A percentile compares a stretch with the other conserved stretches of the same genome.
Conservation (phyloP, 2,113 vertebrate species). For the Phalacrocorax aristotelis region DNA sequence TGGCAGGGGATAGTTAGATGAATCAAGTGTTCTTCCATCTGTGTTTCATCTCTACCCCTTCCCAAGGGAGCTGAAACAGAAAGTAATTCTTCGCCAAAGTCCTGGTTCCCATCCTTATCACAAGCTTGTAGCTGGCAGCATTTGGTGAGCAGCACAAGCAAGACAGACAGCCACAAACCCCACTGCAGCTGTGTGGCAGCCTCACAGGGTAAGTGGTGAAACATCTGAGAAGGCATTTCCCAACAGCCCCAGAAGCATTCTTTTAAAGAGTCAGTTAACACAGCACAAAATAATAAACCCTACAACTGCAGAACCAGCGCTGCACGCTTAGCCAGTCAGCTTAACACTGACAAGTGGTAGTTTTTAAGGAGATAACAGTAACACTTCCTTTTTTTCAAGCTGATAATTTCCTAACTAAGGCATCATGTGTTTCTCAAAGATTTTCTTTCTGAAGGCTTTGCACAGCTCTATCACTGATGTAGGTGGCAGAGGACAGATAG, state of each 20-base stretch:
- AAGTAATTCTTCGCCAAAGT: neutral
- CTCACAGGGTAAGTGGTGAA: neutral
- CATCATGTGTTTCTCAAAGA: accelerated
- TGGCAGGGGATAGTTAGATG: neutral
- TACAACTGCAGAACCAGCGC: neutral
- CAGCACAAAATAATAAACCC: neutral
- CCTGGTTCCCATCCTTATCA: neutral
- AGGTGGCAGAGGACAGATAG: neutral
- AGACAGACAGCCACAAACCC: no score
- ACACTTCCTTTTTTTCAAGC: neutral
- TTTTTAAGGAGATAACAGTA: neutral
- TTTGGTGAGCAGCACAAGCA: neutral
- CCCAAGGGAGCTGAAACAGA: neutral
- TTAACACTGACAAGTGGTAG: neutral
- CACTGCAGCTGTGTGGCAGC: neutral
- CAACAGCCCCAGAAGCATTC: neutral
- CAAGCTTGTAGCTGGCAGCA: neutral
- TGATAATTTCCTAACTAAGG: neutral
- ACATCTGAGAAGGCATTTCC: accelerated
- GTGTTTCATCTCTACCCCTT: neutral
- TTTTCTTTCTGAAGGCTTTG: neutral
- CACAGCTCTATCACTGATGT: accelerated
- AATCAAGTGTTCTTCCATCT: neutral
- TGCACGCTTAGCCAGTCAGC: neutral
- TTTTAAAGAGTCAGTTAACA: neutral